Evolutionary conservation across 2,888 invertebrate species (phyloP), one percentile per base, ranked within the genome.

Genomic region (Globia sparganii): DNA sequence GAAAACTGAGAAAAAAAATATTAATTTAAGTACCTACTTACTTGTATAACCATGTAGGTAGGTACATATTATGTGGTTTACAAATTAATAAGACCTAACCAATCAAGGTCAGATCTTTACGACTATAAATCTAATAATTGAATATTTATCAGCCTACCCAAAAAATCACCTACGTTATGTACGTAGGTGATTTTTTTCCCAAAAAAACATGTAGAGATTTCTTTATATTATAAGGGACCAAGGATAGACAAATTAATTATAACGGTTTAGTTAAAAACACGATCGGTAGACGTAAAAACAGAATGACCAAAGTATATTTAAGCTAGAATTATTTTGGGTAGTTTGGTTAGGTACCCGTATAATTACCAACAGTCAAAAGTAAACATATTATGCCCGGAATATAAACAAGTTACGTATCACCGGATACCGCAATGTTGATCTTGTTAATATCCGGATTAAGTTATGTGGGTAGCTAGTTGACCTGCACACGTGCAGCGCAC

Each of bases 231-330:
- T 43, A 25, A 18, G 43, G 43, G 69, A 46, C 13, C 3, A 21
- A 31, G 49, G n/a, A 49, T 49, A 61, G 18, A 13, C 37, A 3
- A 61, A 62, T 67, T 49, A 34, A 68, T 43, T 78, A 43, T 53
- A 18, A 53, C 6, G 61, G 61, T 78, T 77, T 53, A 28, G 18
- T 61, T 78, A 34, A 28, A 18, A 15, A 18, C 25, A 61, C 25
- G 58, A 58, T 66, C 31, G n/a, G 28, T 28, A 18, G 28, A 53
- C 61, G 43, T 53, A 28, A 31, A 67, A 66, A 80, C n/a, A 13
- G 37, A 80, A 72, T 62, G 6, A 72, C 37, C 18, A 72, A 46
- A 46, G 72, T 25, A 46, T 21, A 56, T 43, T 59, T 34, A 34
- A 34, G n/a, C 15, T 6, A 66, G 59, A 59, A 79, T 49, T 34